Conservation (phyloP, 2,797 vertebrate species). For the Pempheris klunzingeri region DNA sequence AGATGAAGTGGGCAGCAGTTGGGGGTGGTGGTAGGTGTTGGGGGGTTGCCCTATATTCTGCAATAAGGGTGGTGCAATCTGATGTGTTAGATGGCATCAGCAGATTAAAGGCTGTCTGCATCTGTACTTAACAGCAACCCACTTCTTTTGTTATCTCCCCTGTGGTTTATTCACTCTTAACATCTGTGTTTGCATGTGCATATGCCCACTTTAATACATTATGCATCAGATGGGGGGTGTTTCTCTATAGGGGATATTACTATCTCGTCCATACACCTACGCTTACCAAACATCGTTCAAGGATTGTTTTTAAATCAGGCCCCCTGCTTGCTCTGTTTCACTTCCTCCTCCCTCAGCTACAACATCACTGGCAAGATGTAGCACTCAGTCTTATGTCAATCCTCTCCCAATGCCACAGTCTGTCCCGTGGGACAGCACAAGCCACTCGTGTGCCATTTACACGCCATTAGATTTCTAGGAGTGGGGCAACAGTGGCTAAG, state of each 20-base stretch:
- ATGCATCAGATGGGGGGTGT: conserved; percentile 39
- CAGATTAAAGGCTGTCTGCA: conserved; percentile 62
- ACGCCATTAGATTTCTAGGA: conserved; percentile 10
- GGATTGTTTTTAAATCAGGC: conserved; percentile 54
- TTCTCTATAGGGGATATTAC: conserved; percentile 27
- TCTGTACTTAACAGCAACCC: conserved; percentile 58
- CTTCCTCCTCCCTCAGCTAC: conserved; percentile 31
- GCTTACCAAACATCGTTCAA: conserved; percentile 33
- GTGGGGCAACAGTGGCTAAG: conserved; percentile 71
- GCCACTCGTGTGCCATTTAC: neutral
- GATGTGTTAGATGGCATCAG: conserved; percentile 51
- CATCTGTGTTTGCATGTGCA: conserved; percentile 26
- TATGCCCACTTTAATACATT: conserved; percentile 49
- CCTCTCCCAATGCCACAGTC: conserved; percentile 1
- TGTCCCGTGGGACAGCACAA: conserved; percentile 17
- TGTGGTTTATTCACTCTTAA: conserved; percentile 49
- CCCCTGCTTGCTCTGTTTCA: conserved; percentile 28
- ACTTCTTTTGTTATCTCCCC: conserved; percentile 57
- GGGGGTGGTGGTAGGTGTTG: neutral
- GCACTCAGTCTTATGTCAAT: conserved; percentile 34
- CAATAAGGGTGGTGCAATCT: conserved; percentile 50
- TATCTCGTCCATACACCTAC: conserved; percentile 32
- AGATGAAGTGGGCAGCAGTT: conserved; percentile 3
- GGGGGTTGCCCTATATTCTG: conserved; percentile 55
- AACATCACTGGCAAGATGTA: conserved; percentile 17